Evolutionary conservation across 2,888 invertebrate species (phyloP).

Genomic region (Eledone cirrhosa): DNA sequence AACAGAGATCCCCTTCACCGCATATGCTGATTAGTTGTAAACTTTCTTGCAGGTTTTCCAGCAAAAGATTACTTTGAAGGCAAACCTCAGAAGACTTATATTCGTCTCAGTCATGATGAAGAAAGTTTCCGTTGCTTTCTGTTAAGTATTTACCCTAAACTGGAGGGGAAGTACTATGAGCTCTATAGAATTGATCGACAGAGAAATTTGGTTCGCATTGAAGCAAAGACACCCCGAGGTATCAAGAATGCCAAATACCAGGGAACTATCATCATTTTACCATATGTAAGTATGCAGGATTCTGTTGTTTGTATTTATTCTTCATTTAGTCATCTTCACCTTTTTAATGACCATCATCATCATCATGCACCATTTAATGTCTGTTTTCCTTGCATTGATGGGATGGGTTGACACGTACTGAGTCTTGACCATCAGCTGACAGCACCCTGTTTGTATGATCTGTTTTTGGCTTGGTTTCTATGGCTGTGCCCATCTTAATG

Average conservation of each 20-base stretch:
- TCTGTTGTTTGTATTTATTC: too few species aligned
- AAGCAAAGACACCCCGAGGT: conserved; percentile 42
- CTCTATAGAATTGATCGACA: conserved; percentile 49
- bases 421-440: too few species aligned
- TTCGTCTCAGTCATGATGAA: conserved; percentile 38
- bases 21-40: too few species aligned
- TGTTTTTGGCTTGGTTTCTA: too few species aligned
- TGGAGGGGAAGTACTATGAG: conserved; percentile 42
- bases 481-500: too few species aligned
- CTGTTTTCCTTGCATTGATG: too few species aligned
- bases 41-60: conserved; percentile 40
- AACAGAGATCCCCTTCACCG: too few species aligned
- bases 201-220: conserved; percentile 43
- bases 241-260: conserved; percentile 49
- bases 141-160: conserved; percentile 38
- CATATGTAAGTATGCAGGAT: conserved; percentile 42
- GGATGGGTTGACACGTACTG: too few species aligned
- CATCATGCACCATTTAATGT: too few species aligned
- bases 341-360: too few species aligned
- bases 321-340: too few species aligned
- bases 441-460: too few species aligned
- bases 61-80: conserved; percentile 44
- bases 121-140: conserved; percentile 41
- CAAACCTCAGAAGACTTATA: conserved; percentile 43
- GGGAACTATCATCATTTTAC: conserved; percentile 48